Evolutionary conservation across 1,140 invertebrate genomes (phyloP).

Genomic region (Arion vulgaris): DNA sequence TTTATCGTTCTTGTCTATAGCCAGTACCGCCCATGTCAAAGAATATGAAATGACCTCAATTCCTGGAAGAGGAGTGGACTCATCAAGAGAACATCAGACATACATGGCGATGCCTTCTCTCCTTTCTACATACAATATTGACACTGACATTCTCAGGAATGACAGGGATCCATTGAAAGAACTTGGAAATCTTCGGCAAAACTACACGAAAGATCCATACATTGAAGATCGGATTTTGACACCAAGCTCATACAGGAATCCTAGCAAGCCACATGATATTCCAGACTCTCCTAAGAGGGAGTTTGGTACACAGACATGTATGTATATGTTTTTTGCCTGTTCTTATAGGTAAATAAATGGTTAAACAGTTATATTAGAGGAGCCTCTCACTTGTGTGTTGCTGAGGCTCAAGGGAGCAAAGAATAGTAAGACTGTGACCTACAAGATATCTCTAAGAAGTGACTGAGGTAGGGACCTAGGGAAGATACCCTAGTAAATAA

Average conservation of each 20-base stretch:
- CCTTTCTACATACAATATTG: not conserved
- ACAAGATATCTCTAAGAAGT: no score
- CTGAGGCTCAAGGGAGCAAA: no score
- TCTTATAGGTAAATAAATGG: not conserved
- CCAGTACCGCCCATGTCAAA: not conserved
- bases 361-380: no score
- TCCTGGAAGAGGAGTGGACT: not conserved
- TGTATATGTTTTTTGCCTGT: constrained; percentile 19
- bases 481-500: no score
- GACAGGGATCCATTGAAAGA: not conserved
- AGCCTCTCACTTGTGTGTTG: no score
- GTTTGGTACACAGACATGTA: constrained; percentile 70
- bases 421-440: no score
- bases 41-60: not conserved
- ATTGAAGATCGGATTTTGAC: constrained; percentile 63
- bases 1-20: not conserved
- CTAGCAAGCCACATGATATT: constrained; percentile 40
- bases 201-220: constrained; percentile 53
- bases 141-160: not conserved
- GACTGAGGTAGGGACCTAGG: no score
- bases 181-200: not conserved
- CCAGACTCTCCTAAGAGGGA: constrained; percentile 57
- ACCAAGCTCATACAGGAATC: constrained; percentile 54
- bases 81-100: not conserved
- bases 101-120: not conserved